Evolutionary conservation across 2,888 invertebrate genomes (phyloP).

Genomic region (Archips crataeganus): DNA sequence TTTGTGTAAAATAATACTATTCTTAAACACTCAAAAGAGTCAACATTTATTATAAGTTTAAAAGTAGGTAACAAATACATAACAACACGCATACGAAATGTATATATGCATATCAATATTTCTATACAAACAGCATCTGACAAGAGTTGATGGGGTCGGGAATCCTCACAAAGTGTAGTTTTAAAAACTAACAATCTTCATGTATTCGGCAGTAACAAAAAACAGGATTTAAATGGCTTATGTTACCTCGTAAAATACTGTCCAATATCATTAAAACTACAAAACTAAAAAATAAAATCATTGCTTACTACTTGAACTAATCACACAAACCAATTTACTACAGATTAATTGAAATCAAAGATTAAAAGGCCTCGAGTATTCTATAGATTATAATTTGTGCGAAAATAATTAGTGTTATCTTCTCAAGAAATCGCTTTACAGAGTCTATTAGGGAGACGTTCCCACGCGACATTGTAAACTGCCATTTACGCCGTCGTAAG

Average conservation of each 20-base stretch:
- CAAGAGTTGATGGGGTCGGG: neutral
- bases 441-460: too few species aligned
- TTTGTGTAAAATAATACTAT: slow-evolving; percentile 39
- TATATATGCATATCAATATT: slow-evolving; percentile 3
- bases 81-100: slow-evolving; percentile 51
- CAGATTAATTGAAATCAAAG: neutral
- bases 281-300: slow-evolving; percentile 49
- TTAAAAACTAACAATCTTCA: neutral
- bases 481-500: neutral
- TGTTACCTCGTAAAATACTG: slow-evolving; percentile 14
- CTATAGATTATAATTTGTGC: neutral
- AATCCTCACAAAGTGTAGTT: neutral
- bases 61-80: slow-evolving; percentile 55
- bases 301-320: slow-evolving; percentile 52
- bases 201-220: neutral
- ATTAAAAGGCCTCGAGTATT: neutral
- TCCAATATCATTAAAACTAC: slow-evolving; percentile 40
- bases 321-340: slow-evolving; percentile 18
- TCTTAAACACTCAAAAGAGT: slow-evolving; percentile 59
- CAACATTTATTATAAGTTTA: slow-evolving; percentile 51
- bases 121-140: slow-evolving; percentile 27
- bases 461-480: neutral
- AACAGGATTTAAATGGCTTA: neutral
- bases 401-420: neutral
- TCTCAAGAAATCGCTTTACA: neutral